Base-by-base conservation (phyloP, 2,797 vertebrate species). In the Tachyglossus aculeatus region DNA sequence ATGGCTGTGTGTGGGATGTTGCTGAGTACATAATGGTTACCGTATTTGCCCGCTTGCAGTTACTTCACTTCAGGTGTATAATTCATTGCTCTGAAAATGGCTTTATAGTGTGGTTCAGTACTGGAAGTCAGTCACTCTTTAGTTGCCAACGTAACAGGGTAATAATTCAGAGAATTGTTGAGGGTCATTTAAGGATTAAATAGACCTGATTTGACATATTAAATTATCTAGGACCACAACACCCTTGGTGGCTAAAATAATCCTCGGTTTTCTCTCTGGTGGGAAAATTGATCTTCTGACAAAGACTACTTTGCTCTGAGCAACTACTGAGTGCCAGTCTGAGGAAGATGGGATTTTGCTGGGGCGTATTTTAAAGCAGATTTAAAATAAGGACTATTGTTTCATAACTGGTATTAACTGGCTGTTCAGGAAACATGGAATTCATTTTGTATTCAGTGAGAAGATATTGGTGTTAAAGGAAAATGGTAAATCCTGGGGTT, bases 1-100 rank as follows among this genome's bases (percentile, higher is more conserved):
- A 34, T 24, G 62, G 77, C 77, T 54, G 52, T 41, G 83, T n/a
- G 76, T 74, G 82, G 79, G 81, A 64, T 73, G 86, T 65, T 82
- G 67, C 85, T 69, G 83, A 77, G 82, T 75, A 76, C 66, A 55
- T 62, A 84, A 65, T 59, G 76, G 73, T 76, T 78, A 77, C 78
- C 57, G 60, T 56, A 50, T 80, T 87, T 69, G 80, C 84, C 84
- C 70, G 52, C 76, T 78, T 83, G 77, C 16, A 31, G 72, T 80
- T 76, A 67, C 71, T 82, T 68, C 70, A 77, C 78, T 84, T 84
- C 78, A 70, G 82, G 71, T 77, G 72, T 55, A 76, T 82, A 48
- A 81, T 84, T 77, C 55, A 41, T 69, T 55, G 69, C 82, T 77
- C 83, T 74, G 75, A 63, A 79, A 78, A 82, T 66, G 78, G 57